A percentile compares a stretch with the other conserved stretches of the same genome.
These are phyloP conservation scores for Gobiocypris rarus DNA, from an alignment of 2,113 vertebrate genomes.

Conservation along the genomic window DNA sequence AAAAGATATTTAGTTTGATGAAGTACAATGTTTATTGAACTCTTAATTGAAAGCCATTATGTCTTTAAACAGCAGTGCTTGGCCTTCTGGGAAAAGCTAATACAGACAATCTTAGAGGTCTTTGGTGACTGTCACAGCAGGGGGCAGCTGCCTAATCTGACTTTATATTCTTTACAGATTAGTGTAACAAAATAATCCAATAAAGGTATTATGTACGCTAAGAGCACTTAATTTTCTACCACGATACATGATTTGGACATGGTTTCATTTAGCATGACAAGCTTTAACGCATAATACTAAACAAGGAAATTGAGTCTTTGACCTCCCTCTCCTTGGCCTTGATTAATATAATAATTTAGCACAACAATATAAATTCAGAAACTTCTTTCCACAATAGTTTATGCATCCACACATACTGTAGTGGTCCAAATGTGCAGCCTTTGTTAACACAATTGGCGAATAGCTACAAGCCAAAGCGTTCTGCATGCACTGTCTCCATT, in stretches of 20 bases:
- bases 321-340: slow-evolving; percentile 53
- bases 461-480: not conserved
- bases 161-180: slow-evolving; percentile 54
- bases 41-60: slow-evolving; percentile 67
- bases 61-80: slow-evolving; percentile 50
- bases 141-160: slow-evolving; percentile 33
- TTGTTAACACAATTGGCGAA: not conserved
- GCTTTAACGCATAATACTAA: slow-evolving; percentile 37
- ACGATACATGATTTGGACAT: slow-evolving; percentile 43
- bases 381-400: slow-evolving; percentile 8
- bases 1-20: slow-evolving; percentile 35
- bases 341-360: slow-evolving; percentile 11
- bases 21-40: slow-evolving; percentile 38
- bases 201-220: slow-evolving; percentile 53
- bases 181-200: slow-evolving; percentile 58
- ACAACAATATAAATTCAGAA: not conserved
- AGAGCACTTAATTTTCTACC: slow-evolving; percentile 40
- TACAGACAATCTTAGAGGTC: slow-evolving; percentile 43
- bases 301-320: slow-evolving; percentile 19
- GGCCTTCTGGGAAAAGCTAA: slow-evolving; percentile 52
- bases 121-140: slow-evolving; percentile 41
- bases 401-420: not conserved
- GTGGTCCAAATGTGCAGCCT: not conserved
- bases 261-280: slow-evolving; percentile 48
- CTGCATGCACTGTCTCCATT: slow-evolving; percentile 16